Evolutionary conservation across 2,888 invertebrate species (phyloP).

Genomic region (Troides oblongomaculatus): DNA sequence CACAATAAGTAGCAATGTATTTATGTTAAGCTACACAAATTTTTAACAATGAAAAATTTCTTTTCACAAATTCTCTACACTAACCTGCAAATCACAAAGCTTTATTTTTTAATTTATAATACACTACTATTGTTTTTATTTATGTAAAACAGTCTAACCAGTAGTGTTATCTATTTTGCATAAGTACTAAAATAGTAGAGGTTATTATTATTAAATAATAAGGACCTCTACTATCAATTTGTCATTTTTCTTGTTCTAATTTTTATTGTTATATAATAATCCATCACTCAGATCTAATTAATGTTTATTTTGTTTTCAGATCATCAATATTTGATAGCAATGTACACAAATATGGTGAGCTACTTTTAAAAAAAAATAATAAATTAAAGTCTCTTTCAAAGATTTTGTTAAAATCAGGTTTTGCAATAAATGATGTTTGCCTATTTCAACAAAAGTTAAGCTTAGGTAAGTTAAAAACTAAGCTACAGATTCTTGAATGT

Average conservation of each 20-base stretch:
- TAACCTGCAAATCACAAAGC: too few species aligned
- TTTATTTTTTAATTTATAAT: too few species aligned
- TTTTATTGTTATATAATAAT: background rate
- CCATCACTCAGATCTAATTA: background rate
- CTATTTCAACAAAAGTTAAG: conserved; percentile 48
- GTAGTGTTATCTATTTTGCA: too few species aligned
- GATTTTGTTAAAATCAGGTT: conserved; percentile 42
- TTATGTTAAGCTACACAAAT: too few species aligned
- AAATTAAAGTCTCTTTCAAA: conserved; percentile 40
- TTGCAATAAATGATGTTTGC: conserved; percentile 45
- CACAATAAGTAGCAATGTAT: too few species aligned
- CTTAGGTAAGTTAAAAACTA: conserved; percentile 46
- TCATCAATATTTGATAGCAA: conserved; percentile 62
- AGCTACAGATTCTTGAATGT: conserved; percentile 38
- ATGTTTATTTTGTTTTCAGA: conserved; percentile 42
- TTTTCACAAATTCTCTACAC: too few species aligned
- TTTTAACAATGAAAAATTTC: too few species aligned
- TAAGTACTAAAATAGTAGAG: too few species aligned
- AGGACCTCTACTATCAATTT: too few species aligned
- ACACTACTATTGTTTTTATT: too few species aligned
- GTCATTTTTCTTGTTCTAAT: background rate
- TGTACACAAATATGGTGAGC: conserved; percentile 64
- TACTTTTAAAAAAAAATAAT: conserved; percentile 43
- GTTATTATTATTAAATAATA: too few species aligned
- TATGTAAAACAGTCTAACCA: too few species aligned